Evolutionary conservation across 2,797 vertebrate species (phyloP).

Genomic region (Diceros bicornis): DNA sequence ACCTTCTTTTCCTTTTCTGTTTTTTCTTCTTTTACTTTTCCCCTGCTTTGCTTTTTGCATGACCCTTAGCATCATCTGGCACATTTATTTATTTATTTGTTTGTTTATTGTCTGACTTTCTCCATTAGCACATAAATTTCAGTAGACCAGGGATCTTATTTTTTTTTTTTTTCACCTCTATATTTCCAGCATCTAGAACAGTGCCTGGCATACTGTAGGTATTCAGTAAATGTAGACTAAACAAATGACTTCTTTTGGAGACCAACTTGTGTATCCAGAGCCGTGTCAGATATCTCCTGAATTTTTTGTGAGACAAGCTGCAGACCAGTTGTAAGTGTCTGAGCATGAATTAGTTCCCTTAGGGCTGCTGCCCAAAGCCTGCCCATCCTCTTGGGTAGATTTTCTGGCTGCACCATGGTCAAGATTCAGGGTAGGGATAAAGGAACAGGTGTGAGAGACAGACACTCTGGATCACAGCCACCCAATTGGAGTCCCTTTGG

Average conservation of each 20-base stretch:
- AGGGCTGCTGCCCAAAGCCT: background rate
- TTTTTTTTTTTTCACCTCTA: background rate
- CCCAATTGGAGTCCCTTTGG: background rate
- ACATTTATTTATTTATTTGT: slow-evolving; percentile 13
- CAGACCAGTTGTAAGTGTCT: background rate
- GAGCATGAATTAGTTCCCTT: background rate
- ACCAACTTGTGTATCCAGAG: background rate
- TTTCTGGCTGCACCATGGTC: background rate
- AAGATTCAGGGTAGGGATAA: background rate
- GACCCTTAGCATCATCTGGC: background rate
- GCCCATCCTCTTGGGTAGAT: too few relatives aligned
- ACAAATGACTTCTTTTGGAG: background rate
- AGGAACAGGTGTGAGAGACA: background rate
- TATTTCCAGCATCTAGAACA: background rate
- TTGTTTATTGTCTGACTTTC: background rate
- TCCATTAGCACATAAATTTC: background rate
- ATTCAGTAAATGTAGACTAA: background rate
- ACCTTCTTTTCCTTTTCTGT: background rate
- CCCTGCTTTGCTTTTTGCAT: background rate
- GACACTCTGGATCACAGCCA: background rate
- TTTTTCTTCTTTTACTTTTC: background rate
- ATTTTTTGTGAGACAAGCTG: background rate
- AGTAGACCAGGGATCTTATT: background rate
- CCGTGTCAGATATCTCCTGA: background rate
- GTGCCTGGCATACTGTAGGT: background rate